A percentile compares a stretch with the other conserved stretches of the same genome.
These are phyloP conservation scores for Chaenocephalus aceratus DNA, from an alignment of 2,113 vertebrate genomes.

Conservation along the genomic window DNA sequence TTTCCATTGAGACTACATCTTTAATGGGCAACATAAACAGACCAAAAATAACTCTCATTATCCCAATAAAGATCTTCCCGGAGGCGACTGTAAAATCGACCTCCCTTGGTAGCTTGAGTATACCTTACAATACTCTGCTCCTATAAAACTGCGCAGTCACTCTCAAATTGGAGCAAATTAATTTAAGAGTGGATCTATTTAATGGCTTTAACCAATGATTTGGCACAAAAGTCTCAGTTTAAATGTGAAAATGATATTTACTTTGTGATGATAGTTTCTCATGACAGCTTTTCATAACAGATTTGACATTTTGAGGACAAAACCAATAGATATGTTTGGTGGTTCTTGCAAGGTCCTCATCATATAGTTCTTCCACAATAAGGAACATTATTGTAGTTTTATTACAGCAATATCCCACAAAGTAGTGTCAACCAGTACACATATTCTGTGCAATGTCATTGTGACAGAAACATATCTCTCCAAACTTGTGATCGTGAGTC, in stretches of 20 bases:
- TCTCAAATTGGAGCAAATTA: not conserved
- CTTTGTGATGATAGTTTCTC: not conserved
- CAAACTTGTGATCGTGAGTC: not conserved
- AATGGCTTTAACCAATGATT: not conserved
- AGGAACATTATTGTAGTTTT: too few relatives aligned
- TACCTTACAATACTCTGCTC: not conserved
- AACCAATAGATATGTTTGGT: not conserved
- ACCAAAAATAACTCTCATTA: not conserved
- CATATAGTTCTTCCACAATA: not conserved
- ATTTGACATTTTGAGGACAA: not conserved
- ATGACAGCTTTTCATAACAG: not conserved
- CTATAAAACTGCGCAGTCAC: not conserved
- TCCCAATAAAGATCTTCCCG: not conserved
- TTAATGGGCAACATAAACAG: not conserved
- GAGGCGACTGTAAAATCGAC: not conserved
- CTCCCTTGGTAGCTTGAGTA: not conserved
- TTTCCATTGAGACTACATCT: not conserved
- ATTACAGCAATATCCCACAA: not conserved
- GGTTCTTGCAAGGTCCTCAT: not conserved
- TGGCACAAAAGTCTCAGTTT: not conserved
- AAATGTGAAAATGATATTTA: not conserved
- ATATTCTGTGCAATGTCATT: not conserved
- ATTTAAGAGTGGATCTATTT: not conserved
- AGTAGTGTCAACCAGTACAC: not conserved
- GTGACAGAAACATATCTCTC: not conserved